Base-by-base conservation (phyloP, 2,888 invertebrate species). In the Phortica okadai region DNA sequence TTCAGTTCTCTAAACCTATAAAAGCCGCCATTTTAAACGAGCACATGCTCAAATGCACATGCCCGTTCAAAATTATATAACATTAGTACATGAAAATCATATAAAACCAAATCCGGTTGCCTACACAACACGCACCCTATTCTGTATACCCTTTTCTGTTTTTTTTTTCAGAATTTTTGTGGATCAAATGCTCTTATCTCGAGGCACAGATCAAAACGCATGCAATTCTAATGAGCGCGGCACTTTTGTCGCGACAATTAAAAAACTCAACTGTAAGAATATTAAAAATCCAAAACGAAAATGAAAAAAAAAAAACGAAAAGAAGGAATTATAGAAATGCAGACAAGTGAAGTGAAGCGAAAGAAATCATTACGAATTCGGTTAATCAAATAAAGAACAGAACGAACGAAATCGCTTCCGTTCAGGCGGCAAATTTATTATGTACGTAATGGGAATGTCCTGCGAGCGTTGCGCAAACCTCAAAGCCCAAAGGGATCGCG, bases 361-460 rank as follows among this genome's bases (percentile, higher is more conserved):
- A 73, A 16, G 33, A 59, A 16, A 73, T 73, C 58, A 58, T 73
- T 73, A 59, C 59, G 59, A 73, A 73, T 67, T 41, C 42, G 41
- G 44, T 14, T 62, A 21, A 62, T 62, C 62, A 62, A 62, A 25
- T 62, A 25, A 62, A 62, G 16, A 14, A 62, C 3, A 62, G 25
- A 62, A 62, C 16, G 10, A 75, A 69, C 50, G 44, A 44, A 75
- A 75, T 67, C 54, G 59, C 69, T 75, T 75, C 74, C 74, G 74
- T 75, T 75, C 69, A 69, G 69, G 69, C 67, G 69, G 69, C 74
- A 69, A 67, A 54, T 54, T 69, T 69, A 69, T 69, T 69, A 25
- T 62, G 62, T 25, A 62, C 50, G 21, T 10, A 62, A 62, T 62
- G 25, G 25, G 62, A 2, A 62, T 62, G 62, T 62, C 62, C 62